Evolutionary conservation across 2,888 invertebrate species (phyloP).

Genomic region (Dilophus febrilis): DNA sequence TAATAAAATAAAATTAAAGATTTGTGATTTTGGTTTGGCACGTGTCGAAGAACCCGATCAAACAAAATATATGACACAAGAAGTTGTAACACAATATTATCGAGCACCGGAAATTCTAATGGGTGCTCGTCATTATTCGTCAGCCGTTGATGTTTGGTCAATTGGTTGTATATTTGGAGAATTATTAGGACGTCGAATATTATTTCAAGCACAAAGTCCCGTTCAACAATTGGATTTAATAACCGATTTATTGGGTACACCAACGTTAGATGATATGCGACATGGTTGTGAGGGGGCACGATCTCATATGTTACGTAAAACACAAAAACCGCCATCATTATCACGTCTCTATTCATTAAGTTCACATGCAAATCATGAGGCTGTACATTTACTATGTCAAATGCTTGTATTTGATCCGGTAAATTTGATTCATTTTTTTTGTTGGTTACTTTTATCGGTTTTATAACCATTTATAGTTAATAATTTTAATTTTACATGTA

Average conservation of each 20-base stretch:
- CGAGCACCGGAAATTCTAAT: slow-evolving; percentile 97
- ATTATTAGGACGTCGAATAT: slow-evolving; percentile 81
- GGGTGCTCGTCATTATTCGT: slow-evolving; percentile 95
- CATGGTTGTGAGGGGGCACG: slow-evolving; percentile 93
- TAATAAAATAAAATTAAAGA: slow-evolving; percentile 34
- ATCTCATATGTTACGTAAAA: slow-evolving; percentile 76
- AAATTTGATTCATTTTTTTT: slow-evolving; percentile 25
- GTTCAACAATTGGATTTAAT: slow-evolving; percentile 96
- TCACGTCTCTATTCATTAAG: slow-evolving; percentile 83
- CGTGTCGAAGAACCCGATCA: slow-evolving; percentile 92
- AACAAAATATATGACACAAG: slow-evolving; percentile 94
- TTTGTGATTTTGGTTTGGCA: slow-evolving; percentile 98
- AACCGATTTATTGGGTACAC: slow-evolving; percentile 92
- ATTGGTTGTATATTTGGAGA: slow-evolving; percentile 99
- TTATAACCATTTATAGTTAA: background rate
- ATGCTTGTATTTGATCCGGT: slow-evolving; percentile 98
- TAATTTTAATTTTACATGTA: slow-evolving; percentile 6
- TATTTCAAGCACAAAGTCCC: slow-evolving; percentile 97
- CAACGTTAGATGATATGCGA: slow-evolving; percentile 87
- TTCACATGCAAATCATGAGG: slow-evolving; percentile 90
- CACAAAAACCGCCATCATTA: slow-evolving; percentile 74
- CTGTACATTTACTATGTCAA: slow-evolving; percentile 89
- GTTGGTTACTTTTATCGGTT: background rate
- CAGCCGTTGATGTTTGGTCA: slow-evolving; percentile 97
- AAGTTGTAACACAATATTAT: slow-evolving; percentile 99